phyloP scores from a whole-genome alignment of 2,888 invertebrate genomes.

The Alentia gelatinosa region DNA sequence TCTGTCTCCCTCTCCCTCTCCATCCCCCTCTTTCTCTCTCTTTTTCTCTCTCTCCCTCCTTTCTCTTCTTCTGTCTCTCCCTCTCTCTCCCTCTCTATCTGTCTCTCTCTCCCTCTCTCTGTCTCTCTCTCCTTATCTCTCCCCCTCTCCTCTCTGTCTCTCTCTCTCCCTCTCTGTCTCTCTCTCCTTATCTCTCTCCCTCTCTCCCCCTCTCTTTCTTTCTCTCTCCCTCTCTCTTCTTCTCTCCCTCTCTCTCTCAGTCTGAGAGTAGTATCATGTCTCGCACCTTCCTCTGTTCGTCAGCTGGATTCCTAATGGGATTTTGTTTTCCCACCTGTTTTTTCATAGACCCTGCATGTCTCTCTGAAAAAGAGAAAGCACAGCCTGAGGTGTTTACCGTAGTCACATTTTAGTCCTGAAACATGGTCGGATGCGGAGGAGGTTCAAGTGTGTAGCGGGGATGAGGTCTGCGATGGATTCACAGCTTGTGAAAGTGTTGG shows the following conservation, averaged over 20 bases:
- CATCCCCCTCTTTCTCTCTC: no score
- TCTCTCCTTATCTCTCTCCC: background rate
- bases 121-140: no score
- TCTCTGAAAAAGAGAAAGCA: background rate
- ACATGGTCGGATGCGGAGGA: background rate
- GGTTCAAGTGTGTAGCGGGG: background rate
- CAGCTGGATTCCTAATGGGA: conserved; percentile 3
- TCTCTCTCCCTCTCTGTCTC: no score
- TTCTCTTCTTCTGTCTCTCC: no score
- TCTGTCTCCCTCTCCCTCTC: no score
- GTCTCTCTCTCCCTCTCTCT: no score
- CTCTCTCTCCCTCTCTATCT: no score
- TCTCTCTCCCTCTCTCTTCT: background rate
- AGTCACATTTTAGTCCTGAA: background rate
- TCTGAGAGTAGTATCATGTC: background rate
- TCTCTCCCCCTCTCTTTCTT: background rate
- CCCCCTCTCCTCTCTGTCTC: no score
- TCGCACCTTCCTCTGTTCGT: background rate
- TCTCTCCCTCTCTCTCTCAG: background rate
- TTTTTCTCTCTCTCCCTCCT: no score
- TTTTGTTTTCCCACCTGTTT: background rate
- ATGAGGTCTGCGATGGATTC: no score
- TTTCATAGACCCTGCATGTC: background rate
- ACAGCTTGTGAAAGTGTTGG: no score
- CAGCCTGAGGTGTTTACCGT: background rate